Base-by-base conservation (phyloP, 2,113 vertebrate genomes). In the Rhinoptilus africanus region DNA sequence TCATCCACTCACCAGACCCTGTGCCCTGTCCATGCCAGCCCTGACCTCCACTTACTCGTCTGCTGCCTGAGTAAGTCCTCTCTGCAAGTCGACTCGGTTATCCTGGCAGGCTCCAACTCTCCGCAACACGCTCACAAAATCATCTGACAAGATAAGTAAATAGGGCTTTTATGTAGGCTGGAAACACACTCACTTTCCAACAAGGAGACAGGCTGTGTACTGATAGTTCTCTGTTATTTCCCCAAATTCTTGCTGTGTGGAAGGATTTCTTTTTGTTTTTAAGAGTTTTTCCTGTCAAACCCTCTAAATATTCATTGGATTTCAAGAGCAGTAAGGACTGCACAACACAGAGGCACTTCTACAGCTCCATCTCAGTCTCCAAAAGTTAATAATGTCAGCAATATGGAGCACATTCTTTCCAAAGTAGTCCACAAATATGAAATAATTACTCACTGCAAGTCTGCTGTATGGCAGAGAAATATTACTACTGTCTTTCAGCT, bases 391-490 rank as follows among this genome's bases (percentile, higher is more conserved):
- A 89, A 93, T 80, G 47, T 66, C 78, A 79, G 88, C 71, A 90
- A 32, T 92, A 83, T 43, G 75, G 88, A 93, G 78, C 45, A 88
- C 85, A 88, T 93, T 76, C 93, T 93, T 96, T 90, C 79, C 82
- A 56, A 94, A 90, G 88, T 41, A 77, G 63, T 77, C 92, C 32
- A 93, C 92, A 93, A 95, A 94, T 94, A 94, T 39, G 54, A 94
- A 95, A 93, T 93, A 96, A 93, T 96, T 94, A 88, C 79, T 92
- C 82, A 66, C 47, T 89, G 63, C 27, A 86, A 74, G 71, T n/a
- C 92, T 88, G 54, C 85, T 67, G 18, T 13, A n/a, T 88, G 88
- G 92, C 96, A 96, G 90, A 95, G 93, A 97, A 92, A 80, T 94
- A 95, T 93, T 85, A 41, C 59, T 69, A 18, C 71, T 87, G 87